Evolutionary conservation across 2,797 vertebrate species (phyloP), one percentile per base, ranked within the genome.

Genomic region (Alca torda): DNA sequence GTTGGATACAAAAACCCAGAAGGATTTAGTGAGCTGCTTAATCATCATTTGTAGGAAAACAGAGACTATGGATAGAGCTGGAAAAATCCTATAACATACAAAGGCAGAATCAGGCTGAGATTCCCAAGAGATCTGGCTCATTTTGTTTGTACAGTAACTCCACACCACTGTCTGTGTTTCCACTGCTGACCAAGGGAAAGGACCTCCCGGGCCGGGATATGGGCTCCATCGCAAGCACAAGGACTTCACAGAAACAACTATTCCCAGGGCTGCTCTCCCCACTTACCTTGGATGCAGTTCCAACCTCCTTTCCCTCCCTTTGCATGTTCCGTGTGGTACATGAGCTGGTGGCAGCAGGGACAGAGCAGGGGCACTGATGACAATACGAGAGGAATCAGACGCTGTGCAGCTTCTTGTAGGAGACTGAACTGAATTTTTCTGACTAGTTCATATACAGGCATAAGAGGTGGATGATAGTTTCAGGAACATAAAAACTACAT

Each of bases 201-300:
- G 8, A 73, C 6, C 9, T 67, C 51, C 60, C n/a, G 39, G 30
- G 20, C 39, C 63, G 33, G 69, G 39, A 21, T 46, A 13, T 2
- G 3, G 39, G 43, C 10, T 14, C 65, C 31, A 19, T 13, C 23
- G 11, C 26, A 24, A 24, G n/a, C 63, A 41, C 0, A 0, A 46
- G 26, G 12, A 14, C 26, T 26, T 43, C 31, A 9, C 0, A 1
- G 57, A 68, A 31, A 21, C 24, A 56, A 0, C 57, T 9, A 0
- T 56, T 77, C 51, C 45, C 2, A 1, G 43, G 48, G 37, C 41
- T 53, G 37, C 50, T 57, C 16, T 61, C 43, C 5, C 3, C 33
- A 0, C 4, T 17, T 28, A 35, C 14, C 39, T 13, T 1, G n/a
- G 21, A 24, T 30, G 15, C 69, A 33, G 11, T 11, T n/a, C 61